Base-by-base conservation (phyloP, 1,140 invertebrate species). In the Drosophila nigromelanica region DNA sequence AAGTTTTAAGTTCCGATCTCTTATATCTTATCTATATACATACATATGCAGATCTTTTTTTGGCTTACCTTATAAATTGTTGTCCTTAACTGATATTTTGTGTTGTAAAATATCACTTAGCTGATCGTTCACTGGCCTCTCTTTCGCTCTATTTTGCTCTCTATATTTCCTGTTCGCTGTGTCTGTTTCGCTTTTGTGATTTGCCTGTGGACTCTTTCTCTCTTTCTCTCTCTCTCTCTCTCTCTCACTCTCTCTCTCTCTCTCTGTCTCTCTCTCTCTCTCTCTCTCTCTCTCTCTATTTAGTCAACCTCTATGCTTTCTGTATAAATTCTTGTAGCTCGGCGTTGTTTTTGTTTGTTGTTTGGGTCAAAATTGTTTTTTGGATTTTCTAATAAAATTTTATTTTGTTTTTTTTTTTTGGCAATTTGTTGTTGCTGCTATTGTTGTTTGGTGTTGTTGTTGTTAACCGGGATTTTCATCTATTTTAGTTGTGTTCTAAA, bases 81-180 rank as follows among this genome's bases (percentile, higher is more conserved):
- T 83, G 76, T 87, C 79, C 83, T 87, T 87, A 87, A 83, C 76
- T 89, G 83, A 89, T 87, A 87, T 87, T 87, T 79, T 77, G 59
- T 48, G 70, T 79, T 76, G 61, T 76, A 89, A 87, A 87, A 87
- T 89, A 89, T 87, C 83, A 87, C 83, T 89, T 73, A 71, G 64
- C 78, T 73, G 78, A 81, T 67, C 83, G 69, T 55, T 56, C 27
- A 45, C 24, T 69, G n/a, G 39, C 39, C 24, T 58, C 48, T 64
- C 42, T 63, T 45, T 50, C 51, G 33, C 48, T 14, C n/a, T 51
- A 24, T 56, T 42, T 42, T 21, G 61, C 33, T 45, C 54, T 61
- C 27, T 59, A 7, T 62, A n/a, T 73, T 35, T 11, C 4, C 39
- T 52, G 42, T 73, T n/a, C 27, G 7, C 14, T 11, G 1, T 55